Base-by-base conservation (phyloP, 2,888 invertebrate genomes). In the Neoitamus cyanurus region DNA sequence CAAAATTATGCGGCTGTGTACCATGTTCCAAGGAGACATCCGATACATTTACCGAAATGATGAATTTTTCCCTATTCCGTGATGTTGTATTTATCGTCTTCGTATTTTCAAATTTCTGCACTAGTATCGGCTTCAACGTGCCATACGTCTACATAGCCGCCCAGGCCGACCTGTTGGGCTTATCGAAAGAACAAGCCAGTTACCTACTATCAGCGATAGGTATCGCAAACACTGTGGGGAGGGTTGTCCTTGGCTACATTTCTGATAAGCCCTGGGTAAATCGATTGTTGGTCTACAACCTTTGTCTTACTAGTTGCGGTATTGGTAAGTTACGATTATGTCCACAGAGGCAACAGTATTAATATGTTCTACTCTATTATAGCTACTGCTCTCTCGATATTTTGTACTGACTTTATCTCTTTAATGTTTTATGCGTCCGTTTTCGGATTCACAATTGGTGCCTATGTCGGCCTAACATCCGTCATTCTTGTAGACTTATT, bases 401-500 rank as follows among this genome's bases (percentile, higher is more conserved):
- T 94, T 87, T 97, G 96, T 91, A 91, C 91, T 87, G 94, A 94
- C 88, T 97, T 96, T 90, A 92, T 93, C 88, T 92, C 95, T 7
- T 93, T 98, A 88, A 94, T 95, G 25, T 88, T 95, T 83, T 99
- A 97, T 91, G 94, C 96, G 30, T 93, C 93, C 42, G 93, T 95
- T 9, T 98, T 96, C 90, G 98, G 98, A 83, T 96, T 97, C 89
- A 96, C 97, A 20, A 97, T 97, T 88, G 98, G 98, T 87, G 98
- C 98, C 85, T 99, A 98, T 90, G 98, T 98, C 75, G 98, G 98
- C n/a, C 93, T 99, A 82, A 98, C 98, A 2, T 98, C 98, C 28
- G 98, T 98, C 83, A 97, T 98, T 87, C 93, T 98, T 85, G 98
- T 98, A 31, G 98, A 99, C 91, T 93, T 99, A 68, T 92, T 99